Evolutionary conservation across 2,797 vertebrate species (phyloP), one percentile per base, ranked within the genome.

Genomic region (Dermochelys coriacea): DNA sequence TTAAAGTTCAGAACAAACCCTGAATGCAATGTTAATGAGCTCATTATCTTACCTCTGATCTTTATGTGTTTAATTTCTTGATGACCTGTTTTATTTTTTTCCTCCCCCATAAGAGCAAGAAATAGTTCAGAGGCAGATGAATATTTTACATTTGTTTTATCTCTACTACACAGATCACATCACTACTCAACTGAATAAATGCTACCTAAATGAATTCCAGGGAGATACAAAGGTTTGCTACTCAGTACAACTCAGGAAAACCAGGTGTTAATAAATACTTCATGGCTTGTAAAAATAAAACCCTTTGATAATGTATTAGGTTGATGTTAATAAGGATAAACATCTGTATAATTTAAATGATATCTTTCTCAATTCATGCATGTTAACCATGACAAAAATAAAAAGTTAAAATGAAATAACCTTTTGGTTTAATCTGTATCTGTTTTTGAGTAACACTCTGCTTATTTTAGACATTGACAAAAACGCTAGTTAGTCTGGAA

Each of bases 21-120:
- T 94, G 94, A 95, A 97, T 95, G 87, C 85, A 96, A 97, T 96
- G 93, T 88, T 98, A 97, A 97, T 89, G 57, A 96, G 86, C 94
- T 97, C 94, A 95, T 95, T 97, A 95, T 95, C 96, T 97, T 94
- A 95, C 96, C 95, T 97, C 97, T 98, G 93, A 96, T 94, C 93
- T 96, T 93, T 88, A 91, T 95, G 84, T 90, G 90, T 95, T 97
- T 98, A 94, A 97, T 96, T 97, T 97, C 91, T 93, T 61, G 87
- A 89, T 95, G 96, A 96, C 97, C 93, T 96, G 91, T 92, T 95
- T 96, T 89, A 96, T 88, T 96, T 86, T 50, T 84, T 45, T 31
- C 59, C 45, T 90, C 87, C 90, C 74, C 57, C 77, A 86, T 90
- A 88, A 95, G 96, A 96, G 94, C 51, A 91, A 94, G 86, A 91